These are phyloP conservation scores for Drosophila obscura DNA, from an alignment of 1,140 invertebrate genomes.

Conservation along the genomic window DNA sequence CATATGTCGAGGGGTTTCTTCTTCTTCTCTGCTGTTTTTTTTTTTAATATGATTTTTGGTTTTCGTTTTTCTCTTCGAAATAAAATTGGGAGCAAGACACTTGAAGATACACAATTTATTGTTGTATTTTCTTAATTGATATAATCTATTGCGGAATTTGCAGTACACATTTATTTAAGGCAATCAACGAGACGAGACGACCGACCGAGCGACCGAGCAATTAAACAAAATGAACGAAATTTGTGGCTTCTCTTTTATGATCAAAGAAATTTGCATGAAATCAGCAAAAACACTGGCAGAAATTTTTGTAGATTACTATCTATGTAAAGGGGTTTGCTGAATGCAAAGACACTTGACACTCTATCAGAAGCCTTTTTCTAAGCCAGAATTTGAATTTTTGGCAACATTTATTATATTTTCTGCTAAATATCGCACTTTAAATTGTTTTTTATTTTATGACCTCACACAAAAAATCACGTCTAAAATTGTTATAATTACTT, in stretches of 20 bases:
- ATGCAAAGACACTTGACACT: conserved; percentile 15
- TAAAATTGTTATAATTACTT: too few species aligned
- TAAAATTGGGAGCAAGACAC: conserved; percentile 60
- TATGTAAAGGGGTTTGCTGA: not conserved
- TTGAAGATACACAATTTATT: conserved; percentile 31
- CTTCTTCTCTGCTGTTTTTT: conserved; percentile 20
- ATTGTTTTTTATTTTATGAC: too few species aligned
- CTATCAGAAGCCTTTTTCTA: conserved; percentile 31
- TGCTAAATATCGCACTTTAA: too few species aligned
- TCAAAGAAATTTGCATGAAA: conserved; percentile 61
- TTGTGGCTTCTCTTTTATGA: conserved; percentile 18
- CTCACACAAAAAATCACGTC: too few species aligned
- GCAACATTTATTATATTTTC: too few species aligned
- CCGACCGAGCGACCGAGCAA: conserved; percentile 28
- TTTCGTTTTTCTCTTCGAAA: conserved; percentile 18
- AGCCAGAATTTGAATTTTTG: too few species aligned
- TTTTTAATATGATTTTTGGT: conserved; percentile 5
- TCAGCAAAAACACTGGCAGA: conserved; percentile 34
- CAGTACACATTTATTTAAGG: conserved; percentile 56
- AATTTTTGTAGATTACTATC: not conserved
- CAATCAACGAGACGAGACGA: conserved; percentile 51
- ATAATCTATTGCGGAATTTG: conserved; percentile 60
- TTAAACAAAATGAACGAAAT: conserved; percentile 47
- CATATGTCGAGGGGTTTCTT: conserved; percentile 41
- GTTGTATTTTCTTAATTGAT: conserved; percentile 67